Percentiles rank a stretch among this genome's conserved stretches.
phyloP scores from a whole-genome alignment of 2,888 invertebrate genomes.

The Drosophila silvestris region DNA sequence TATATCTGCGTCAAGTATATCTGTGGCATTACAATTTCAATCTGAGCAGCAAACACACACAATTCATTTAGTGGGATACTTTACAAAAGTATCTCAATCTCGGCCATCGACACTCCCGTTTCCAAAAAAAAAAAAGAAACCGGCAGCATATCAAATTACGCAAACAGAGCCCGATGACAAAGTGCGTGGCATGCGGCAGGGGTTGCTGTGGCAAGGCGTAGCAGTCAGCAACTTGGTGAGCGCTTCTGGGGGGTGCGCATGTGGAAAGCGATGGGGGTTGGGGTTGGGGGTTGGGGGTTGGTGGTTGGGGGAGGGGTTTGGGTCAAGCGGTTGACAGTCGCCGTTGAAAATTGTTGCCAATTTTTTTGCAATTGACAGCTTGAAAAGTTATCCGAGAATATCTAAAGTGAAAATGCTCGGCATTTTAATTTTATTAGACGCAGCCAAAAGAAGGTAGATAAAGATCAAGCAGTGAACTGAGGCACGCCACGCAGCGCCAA shows the following conservation, averaged over 20 bases:
- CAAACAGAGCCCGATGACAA: constrained; percentile 62
- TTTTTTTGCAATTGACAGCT: constrained; percentile 66
- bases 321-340: constrained; percentile 75
- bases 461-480: background rate
- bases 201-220: constrained; percentile 68
- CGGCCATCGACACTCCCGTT: constrained; percentile 69
- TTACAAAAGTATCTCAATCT: constrained; percentile 31
- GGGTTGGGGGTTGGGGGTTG: constrained; percentile 8
- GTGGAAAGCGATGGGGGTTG: constrained; percentile 7
- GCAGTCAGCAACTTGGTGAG: constrained; percentile 69
- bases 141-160: constrained; percentile 79
- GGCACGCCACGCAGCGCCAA: constrained; percentile 14
- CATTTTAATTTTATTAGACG: constrained; percentile 73
- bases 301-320: constrained; percentile 7
- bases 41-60: constrained; percentile 58
- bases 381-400: constrained; percentile 35
- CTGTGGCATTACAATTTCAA: constrained; percentile 58
- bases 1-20: constrained; percentile 10
- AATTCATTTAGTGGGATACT: constrained; percentile 41
- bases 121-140: constrained; percentile 67
- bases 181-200: constrained; percentile 61
- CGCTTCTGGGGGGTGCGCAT: constrained; percentile 36
- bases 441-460: constrained; percentile 34
- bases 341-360: constrained; percentile 77
- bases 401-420: constrained; percentile 73